These are phyloP conservation scores for Pygoscelis adeliae DNA, from an alignment of 2,113 vertebrate genomes.

Conservation along the genomic window DNA sequence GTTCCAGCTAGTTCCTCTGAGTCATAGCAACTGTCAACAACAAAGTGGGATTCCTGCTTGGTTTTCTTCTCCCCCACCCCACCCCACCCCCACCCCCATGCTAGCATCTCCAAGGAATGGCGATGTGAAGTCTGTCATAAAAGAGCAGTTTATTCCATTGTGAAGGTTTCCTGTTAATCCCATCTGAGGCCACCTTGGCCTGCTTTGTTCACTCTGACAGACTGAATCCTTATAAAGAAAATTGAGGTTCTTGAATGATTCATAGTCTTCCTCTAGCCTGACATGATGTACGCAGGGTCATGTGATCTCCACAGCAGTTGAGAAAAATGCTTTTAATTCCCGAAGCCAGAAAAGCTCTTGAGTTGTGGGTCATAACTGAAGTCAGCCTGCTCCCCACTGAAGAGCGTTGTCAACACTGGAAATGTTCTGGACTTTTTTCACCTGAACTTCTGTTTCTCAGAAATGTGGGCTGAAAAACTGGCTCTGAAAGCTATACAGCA, in stretches of 20 bases:
- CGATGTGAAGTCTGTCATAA: neutral
- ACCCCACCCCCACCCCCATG: neutral
- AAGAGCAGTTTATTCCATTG: neutral
- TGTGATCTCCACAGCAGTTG: neutral
- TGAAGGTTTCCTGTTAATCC: neutral
- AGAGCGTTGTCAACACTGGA: neutral
- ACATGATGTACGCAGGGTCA: neutral
- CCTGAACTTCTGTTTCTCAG: neutral
- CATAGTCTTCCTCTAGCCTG: neutral
- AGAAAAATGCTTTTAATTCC: conserved; percentile 18
- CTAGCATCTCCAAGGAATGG: neutral
- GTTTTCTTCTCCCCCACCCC: neutral
- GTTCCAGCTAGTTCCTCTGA: neutral
- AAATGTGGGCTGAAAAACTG: neutral
- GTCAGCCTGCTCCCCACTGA: neutral
- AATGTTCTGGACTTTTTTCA: neutral
- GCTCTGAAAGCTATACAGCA: neutral
- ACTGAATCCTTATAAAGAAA: neutral
- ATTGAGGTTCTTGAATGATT: conserved; percentile 14
- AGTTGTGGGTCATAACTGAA: neutral
- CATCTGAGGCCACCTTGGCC: neutral
- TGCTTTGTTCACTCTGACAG: neutral
- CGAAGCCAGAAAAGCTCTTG: neutral
- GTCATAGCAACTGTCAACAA: neutral
- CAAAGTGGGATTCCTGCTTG: neutral